Percentiles rank a stretch among this genome's conserved stretches.
Evolutionary conservation across 2,113 vertebrate species (phyloP).

Genomic region (Rhegmatorhina hoffmannsi): DNA sequence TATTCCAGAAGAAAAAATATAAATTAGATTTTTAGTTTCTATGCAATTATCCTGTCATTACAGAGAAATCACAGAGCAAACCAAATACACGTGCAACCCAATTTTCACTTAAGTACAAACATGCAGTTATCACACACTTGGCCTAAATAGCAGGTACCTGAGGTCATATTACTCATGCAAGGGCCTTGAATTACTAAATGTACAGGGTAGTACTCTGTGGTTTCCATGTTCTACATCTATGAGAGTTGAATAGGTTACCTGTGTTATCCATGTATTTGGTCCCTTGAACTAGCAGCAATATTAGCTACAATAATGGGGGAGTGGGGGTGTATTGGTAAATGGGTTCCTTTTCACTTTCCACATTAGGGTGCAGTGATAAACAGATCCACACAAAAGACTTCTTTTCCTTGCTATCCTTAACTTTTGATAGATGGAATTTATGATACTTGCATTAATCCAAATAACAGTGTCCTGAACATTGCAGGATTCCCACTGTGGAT

Average conservation of each 20-base stretch:
- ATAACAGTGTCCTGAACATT: background rate
- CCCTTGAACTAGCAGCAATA: background rate
- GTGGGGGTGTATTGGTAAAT: background rate
- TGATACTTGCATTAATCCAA: background rate
- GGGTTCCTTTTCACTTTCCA: background rate
- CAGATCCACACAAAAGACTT: background rate
- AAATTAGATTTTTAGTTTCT: background rate
- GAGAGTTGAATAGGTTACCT: background rate
- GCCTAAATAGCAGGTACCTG: background rate
- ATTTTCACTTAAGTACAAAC: background rate
- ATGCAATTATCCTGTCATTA: background rate
- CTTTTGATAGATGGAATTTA: background rate
- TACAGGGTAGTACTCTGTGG: background rate
- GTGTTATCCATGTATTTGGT: background rate
- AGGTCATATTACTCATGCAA: background rate
- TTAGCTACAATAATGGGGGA: background rate
- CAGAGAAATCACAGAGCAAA: background rate
- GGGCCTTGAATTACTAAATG: background rate
- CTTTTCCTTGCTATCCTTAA: background rate
- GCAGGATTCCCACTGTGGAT: background rate
- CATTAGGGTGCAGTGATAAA: background rate
- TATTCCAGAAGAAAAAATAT: background rate
- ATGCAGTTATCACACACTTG: background rate
- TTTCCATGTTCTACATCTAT: background rate
- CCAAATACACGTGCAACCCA: background rate